Base-by-base conservation (phyloP, 2,888 invertebrate genomes). In the Electrophaes corylata region DNA sequence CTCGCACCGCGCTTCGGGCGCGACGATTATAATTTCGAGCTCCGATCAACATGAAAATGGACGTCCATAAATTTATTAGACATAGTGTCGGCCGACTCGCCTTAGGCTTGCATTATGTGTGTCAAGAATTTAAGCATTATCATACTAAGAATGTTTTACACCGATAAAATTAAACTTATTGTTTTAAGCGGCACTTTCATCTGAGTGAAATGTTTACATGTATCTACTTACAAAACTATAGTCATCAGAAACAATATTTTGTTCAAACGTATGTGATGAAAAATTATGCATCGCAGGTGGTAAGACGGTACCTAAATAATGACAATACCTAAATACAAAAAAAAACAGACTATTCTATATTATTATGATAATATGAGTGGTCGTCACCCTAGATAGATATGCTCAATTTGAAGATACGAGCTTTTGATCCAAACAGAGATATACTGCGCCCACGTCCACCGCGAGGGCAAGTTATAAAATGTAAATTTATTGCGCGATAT, bases 11-110 rank as follows among this genome's bases (percentile, higher is more conserved):
- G 86, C 91, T 90, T 73, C 78, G 73, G 89, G 90, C 89, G 72
- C 85, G 84, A 81, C 86, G 87, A 88, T 90, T 89, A 91, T 90
- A 86, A 89, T 86, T 91, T 88, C 84, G 88, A 89, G 81, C 86
- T 77, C 84, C 91, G 90, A 89, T 91, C 89, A 90, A 88, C 89
- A 88, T 89, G 86, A 90, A 90, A 89, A 90, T 89, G 88, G 83
- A 88, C 81, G 86, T 78, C 82, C 88, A 89, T 91, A 91, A 91
- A 91, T 91, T 91, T 91, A 91, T 91, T 91, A 91, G 91, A 91
- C 91, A 88, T 88, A 90, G 90, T 90, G 91, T 91, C 90, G 89
- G 91, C 79, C 77, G 71, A 69, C 67, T 78, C 69, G 89, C 91
- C 89, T 66, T 77, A 60, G 89, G 91, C 88, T 76, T 78, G 86